Base-by-base conservation (phyloP, 2,888 invertebrate species). In the Drosophila niveifrons region DNA sequence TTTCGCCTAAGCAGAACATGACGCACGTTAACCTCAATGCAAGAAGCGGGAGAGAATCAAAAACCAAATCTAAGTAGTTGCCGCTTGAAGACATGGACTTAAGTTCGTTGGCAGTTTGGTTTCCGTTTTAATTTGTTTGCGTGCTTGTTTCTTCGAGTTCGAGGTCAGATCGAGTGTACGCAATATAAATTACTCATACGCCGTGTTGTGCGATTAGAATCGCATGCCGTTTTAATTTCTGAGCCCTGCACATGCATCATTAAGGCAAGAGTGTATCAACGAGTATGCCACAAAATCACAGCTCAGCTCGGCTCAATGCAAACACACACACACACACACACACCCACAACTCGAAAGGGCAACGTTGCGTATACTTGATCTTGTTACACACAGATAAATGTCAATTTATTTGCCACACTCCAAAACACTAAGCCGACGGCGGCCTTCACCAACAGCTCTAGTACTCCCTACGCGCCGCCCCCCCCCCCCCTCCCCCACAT, bases 361-460 rank as follows among this genome's bases (percentile, higher is more conserved):
- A 82, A 64, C 80, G 66, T 68, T 73, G 89, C 84, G 84, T 88
- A 83, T 88, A 69, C 89, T 87, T 87, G 89, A 87, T 85, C 85
- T 85, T 89, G 81, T 85, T 85, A 89, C 79, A 87, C 72, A 69
- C 79, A 88, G 85, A 87, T 85, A 85, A 85, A 86, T 87, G 85
- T 85, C 89, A 85, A 85, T 85, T 85, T 86, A 83, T 88, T 87
- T 87, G 75, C 87, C 84, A 87, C 87, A 85, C 84, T 88, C 87
- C 73, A 86, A 61, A 78, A 71, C 87, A 80, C 83, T 86, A 84
- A 88, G 83, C 87, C 80, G 69, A 53, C 65, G 70, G 10, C 59
- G 74, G 71, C 75, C 82, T 78, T 79, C 82, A 68, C 34, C 68
- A 52, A 47, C 62, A 59, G 71, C 74, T 50, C 3, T 11, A 15